Evolutionary conservation across 2,888 invertebrate genomes (phyloP), one percentile per base, ranked within the genome.

Genomic region (Scrobipalpa atriplicella): DNA sequence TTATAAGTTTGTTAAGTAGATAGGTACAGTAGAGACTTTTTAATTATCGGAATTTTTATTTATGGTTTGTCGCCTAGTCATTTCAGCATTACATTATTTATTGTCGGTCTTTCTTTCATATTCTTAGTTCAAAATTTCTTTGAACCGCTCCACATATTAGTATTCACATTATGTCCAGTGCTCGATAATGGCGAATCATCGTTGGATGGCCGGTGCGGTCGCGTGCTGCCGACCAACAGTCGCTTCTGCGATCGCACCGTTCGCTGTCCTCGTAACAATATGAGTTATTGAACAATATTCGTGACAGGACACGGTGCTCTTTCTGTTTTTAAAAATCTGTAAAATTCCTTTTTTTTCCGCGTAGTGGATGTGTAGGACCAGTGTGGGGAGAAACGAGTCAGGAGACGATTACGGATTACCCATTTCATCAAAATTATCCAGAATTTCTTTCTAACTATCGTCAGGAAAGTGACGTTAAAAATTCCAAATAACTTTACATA

Each of bases 121-220:
- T 16, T 47, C 16, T 16, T 10, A 43, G 43, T 13, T 2, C 1
- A 21, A 16, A 54, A 54, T 21, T 56, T 64, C 21, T 41, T 10
- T 21, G 41, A 41, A 29, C 11, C 8, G 41, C 38, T 63, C 51
- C 68, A 72, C 75, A 77, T 81, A 89, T 89, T 87, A 87, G 86
- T 90, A 91, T 90, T 88, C 90, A 85, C 78, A 80, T 83, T 87
- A 85, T 82, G 91, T 91, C 86, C 86, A 83, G 75, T 74, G 76
- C 71, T 74, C 79, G 76, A 85, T 85, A 86, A 86, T 86, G 80
- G 79, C 79, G 84, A 76, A 81, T 78, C 84, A 83, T 75, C 54
- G 68, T 65, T 64, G 64, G 62, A 65, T 78, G 86, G 80, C 77
- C 80, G 78, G 77, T 77, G 79, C 79, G 80, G 78, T 78, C 82